Evolutionary conservation across 1,140 invertebrate species (phyloP).

Genomic region (Euwallacea similis): DNA sequence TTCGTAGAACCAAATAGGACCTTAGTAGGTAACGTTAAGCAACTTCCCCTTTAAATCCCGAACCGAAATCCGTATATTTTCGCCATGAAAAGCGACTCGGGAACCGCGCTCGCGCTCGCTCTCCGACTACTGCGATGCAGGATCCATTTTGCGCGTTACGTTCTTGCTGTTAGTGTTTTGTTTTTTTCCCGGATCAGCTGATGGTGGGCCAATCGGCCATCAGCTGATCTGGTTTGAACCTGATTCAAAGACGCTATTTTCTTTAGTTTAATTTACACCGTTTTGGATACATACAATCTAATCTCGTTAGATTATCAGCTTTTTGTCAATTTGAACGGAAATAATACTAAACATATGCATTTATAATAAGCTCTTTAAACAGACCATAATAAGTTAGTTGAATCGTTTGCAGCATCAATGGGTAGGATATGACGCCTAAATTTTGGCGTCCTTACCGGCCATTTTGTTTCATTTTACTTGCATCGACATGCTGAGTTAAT

Average conservation of each 20-base stretch:
- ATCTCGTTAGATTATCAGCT: no score
- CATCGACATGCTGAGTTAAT: no score
- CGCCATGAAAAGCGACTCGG: slow-evolving; percentile 19
- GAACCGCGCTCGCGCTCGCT: slow-evolving; percentile 28
- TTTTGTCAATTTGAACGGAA: no score
- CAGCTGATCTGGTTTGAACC: slow-evolving; percentile 49
- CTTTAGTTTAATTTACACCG: no score
- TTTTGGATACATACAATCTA: no score
- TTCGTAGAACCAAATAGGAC: neutral
- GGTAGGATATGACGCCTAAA: no score
- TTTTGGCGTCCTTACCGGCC: no score
- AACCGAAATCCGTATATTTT: neutral
- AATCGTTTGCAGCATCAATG: no score
- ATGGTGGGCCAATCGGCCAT: slow-evolving; percentile 35
- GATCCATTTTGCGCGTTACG: slow-evolving; percentile 32
- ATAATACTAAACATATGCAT: no score
- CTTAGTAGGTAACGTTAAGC: neutral
- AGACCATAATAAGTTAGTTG: no score
- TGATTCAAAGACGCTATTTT: neutral
- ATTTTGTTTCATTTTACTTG: no score
- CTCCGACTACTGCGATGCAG: slow-evolving; percentile 22
- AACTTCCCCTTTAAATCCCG: slow-evolving; percentile 8
- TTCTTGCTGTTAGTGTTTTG: slow-evolving; percentile 37
- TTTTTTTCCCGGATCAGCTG: slow-evolving; percentile 48
- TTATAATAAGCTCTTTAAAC: no score